Conservation (phyloP, 2,888 invertebrate genomes). For the Andricus quercusramuli region DNA sequence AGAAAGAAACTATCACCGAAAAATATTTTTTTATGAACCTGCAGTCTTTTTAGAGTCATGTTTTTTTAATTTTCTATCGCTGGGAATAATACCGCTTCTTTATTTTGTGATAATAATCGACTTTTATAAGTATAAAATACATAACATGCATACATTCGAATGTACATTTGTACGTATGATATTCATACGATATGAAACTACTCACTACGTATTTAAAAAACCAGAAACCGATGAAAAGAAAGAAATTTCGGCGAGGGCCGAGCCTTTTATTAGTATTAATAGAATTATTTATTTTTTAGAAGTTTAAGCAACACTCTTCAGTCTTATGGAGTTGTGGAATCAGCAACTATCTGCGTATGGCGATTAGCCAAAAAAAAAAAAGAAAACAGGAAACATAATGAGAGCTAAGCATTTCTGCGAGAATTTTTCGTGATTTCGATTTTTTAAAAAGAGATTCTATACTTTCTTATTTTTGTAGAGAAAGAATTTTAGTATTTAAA, state of each 20-base stretch:
- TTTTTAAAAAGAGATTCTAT: constrained; percentile 34
- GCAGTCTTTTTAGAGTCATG: not conserved
- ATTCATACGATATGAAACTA: constrained; percentile 56
- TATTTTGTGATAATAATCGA: constrained; percentile 39
- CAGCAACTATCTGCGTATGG: constrained; percentile 55
- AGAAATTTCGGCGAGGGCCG: not conserved
- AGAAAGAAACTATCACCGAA: no score
- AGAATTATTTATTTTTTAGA: constrained; percentile 51
- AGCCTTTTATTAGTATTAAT: constrained; percentile 45
- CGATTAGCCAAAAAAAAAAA: constrained; percentile 53
- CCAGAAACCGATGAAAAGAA: not conserved
- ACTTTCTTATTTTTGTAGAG: constrained; percentile 37
- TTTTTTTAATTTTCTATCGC: constrained; percentile 1
- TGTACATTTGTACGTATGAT: constrained; percentile 58
- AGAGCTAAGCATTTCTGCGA: constrained; percentile 51
- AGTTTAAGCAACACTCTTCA: constrained; percentile 22
- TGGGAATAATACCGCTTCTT: constrained; percentile 38
- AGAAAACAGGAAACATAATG: not conserved
- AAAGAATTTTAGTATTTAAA: not conserved
- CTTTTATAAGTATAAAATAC: constrained; percentile 42
- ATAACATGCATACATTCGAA: constrained; percentile 42
- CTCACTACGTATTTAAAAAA: constrained; percentile 16
- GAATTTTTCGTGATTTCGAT: constrained; percentile 49
- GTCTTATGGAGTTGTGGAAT: constrained; percentile 49
- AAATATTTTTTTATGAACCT: not conserved